These are phyloP conservation scores for Trichogramma dendrolimi DNA, from an alignment of 2,888 invertebrate genomes.

Conservation along the genomic window DNA sequence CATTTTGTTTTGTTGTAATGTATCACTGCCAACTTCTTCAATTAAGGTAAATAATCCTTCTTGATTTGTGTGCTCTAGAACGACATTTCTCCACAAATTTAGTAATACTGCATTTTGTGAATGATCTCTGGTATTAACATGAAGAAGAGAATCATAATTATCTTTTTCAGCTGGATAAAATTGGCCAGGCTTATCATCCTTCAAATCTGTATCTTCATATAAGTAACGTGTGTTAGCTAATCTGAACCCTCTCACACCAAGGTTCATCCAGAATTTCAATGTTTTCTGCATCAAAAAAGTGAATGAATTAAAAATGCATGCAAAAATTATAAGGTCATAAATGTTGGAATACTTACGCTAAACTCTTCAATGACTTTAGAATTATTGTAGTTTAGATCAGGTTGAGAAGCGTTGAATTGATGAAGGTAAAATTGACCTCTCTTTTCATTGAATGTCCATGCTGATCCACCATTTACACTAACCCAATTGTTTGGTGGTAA, in stretches of 20 bases:
- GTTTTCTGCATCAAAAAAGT: constrained; percentile 54
- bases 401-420: constrained; percentile 64
- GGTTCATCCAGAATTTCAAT: constrained; percentile 66
- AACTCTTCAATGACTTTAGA: constrained; percentile 63
- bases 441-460: constrained; percentile 66
- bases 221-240: constrained; percentile 65
- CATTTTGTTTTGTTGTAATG: constrained; percentile 39
- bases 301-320: neutral
- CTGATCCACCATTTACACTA: constrained; percentile 58
- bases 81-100: constrained; percentile 60
- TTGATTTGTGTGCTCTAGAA: constrained; percentile 57
- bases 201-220: constrained; percentile 58
- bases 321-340: neutral
- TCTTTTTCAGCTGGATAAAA: constrained; percentile 40
- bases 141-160: constrained; percentile 64
- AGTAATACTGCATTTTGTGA: constrained; percentile 60
- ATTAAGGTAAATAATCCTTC: constrained; percentile 49
- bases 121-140: constrained; percentile 64
- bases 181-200: constrained; percentile 50
- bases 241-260: constrained; percentile 80
- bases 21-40: constrained; percentile 42
- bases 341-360: constrained; percentile 38
- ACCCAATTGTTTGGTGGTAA: constrained; percentile 72
- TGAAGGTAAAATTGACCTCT: constrained; percentile 75
- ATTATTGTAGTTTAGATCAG: constrained; percentile 80